phyloP scores from a whole-genome alignment of 2,888 invertebrate genomes.

The Dicyrtomina minuta region DNA sequence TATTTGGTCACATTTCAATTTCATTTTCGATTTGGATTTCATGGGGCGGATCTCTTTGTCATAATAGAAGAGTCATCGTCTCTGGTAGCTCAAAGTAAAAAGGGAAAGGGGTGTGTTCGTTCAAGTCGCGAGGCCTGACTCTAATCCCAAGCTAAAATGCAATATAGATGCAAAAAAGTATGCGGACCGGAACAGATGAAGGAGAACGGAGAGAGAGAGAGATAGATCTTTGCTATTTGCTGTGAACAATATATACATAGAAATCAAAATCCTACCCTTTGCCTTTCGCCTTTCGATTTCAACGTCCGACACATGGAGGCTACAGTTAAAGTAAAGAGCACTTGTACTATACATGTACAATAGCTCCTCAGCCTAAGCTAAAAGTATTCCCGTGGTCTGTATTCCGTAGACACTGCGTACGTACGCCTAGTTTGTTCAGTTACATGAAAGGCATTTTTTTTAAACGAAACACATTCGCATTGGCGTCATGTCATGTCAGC shows the following conservation, averaged over 20 bases:
- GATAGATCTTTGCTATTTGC: no score
- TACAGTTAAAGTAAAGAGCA: no score
- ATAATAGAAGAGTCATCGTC: background rate
- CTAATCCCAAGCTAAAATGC: constrained; percentile 2
- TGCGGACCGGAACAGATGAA: background rate
- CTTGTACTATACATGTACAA: no score
- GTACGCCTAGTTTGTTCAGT: no score
- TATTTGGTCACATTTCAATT: constrained; percentile 6
- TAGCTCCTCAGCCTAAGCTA: no score
- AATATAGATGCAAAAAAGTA: constrained; percentile 19
- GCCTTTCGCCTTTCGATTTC: no score
- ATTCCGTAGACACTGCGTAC: no score
- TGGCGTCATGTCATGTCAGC: background rate
- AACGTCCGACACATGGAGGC: no score
- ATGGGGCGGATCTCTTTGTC: constrained; percentile 13
- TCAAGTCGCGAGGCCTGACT: background rate
- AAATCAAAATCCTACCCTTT: no score
- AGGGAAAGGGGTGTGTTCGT: background rate
- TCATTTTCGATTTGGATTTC: constrained; percentile 7
- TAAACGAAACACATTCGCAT: background rate
- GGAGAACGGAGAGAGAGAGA: background rate
- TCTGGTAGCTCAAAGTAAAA: constrained; percentile 25
- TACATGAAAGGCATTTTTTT: constrained; percentile 11
- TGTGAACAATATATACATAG: no score
- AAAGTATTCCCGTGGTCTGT: no score